Evolutionary conservation across 2,797 vertebrate species (phyloP).

Genomic region (Phataginus tetradactyla): DNA sequence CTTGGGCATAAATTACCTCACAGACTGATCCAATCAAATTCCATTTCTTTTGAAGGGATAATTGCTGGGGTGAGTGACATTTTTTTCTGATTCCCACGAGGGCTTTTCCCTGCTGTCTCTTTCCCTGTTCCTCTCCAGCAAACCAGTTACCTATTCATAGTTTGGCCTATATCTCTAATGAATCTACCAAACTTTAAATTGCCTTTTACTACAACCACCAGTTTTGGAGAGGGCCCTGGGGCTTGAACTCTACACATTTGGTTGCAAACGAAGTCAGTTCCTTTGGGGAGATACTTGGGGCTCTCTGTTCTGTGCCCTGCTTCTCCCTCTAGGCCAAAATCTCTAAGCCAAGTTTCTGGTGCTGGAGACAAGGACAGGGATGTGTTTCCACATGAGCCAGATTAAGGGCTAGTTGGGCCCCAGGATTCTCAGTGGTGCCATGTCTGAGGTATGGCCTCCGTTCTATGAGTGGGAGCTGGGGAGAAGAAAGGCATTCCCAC

Average conservation of each 20-base stretch:
- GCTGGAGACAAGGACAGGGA: background rate
- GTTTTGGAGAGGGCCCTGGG: background rate
- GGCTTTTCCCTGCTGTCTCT: background rate
- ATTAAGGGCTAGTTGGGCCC: too few species aligned
- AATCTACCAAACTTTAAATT: background rate
- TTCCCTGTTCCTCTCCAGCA: background rate
- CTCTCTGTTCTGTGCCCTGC: background rate
- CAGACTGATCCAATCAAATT: background rate
- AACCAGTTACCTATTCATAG: background rate
- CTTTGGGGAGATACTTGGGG: background rate
- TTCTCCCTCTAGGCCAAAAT: background rate
- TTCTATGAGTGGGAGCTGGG: background rate
- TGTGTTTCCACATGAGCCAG: background rate
- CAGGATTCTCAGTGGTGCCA: background rate
- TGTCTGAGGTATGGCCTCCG: background rate
- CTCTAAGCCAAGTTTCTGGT: background rate
- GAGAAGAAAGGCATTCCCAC: background rate
- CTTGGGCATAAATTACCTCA: background rate
- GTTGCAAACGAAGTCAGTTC: background rate
- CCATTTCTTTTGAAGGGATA: background rate
- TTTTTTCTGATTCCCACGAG: background rate
- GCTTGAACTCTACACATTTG: background rate
- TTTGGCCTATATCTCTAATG: background rate
- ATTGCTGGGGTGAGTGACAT: background rate
- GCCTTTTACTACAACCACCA: background rate